Conservation (phyloP, 2,888 invertebrate species). For the Scaptomyza flava region DNA sequence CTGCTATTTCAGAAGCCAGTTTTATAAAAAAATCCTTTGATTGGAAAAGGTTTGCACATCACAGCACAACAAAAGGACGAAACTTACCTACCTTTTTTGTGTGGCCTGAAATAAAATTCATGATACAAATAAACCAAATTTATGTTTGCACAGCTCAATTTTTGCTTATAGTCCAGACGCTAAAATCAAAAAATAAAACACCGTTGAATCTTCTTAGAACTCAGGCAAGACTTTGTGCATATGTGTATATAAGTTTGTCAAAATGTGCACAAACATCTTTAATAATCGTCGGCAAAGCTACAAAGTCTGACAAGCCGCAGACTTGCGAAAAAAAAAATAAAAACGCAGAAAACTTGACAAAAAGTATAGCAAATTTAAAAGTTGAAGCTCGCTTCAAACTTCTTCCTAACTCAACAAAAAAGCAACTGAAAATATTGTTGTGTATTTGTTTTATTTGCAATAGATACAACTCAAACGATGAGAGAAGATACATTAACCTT, state of each 20-base stretch:
- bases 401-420: constrained; percentile 23
- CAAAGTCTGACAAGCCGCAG: constrained; percentile 38
- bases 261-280: constrained; percentile 29
- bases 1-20: constrained; percentile 39
- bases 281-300: constrained; percentile 48
- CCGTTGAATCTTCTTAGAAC: constrained; percentile 33
- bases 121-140: constrained; percentile 42
- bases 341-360: constrained; percentile 12
- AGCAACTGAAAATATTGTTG: constrained; percentile 7
- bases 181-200: constrained; percentile 6
- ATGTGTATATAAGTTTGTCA: constrained; percentile 8
- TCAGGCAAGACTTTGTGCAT: constrained; percentile 1
- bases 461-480: constrained; percentile 50
- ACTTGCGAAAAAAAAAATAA: constrained; percentile 47
- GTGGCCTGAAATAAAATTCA: constrained; percentile 31
- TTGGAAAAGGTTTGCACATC: constrained; percentile 44
- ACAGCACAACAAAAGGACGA: constrained; percentile 21
- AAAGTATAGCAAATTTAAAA: constrained; percentile 15
- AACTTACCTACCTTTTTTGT: background rate
- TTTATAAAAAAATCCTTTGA: constrained; percentile 43
- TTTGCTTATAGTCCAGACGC: constrained; percentile 20
- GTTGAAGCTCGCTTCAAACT: constrained; percentile 29
- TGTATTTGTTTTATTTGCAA: constrained; percentile 61
- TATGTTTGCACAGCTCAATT: constrained; percentile 58
- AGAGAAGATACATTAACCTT: constrained; percentile 75